Percentiles rank a stretch among this genome's conserved stretches.
These are phyloP conservation scores for Hippopotamus amphibius DNA, from an alignment of 2,113 vertebrate genomes.

Conservation along the genomic window DNA sequence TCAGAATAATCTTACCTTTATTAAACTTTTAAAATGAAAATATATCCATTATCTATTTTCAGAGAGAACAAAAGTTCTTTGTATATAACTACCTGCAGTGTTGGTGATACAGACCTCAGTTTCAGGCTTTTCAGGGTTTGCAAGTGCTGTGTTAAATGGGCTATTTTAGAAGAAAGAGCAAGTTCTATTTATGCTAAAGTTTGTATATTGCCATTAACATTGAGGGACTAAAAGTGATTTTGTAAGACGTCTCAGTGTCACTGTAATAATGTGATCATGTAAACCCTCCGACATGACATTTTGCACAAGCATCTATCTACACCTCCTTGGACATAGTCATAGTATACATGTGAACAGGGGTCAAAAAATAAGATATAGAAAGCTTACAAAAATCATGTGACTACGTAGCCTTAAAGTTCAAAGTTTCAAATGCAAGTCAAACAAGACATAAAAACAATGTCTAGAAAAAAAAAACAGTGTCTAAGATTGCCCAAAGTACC, in stretches of 20 bases:
- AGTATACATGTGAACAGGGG: not conserved
- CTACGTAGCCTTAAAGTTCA: not conserved
- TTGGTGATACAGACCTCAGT: not conserved
- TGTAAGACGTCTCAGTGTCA: not conserved
- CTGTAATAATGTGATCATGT: not conserved
- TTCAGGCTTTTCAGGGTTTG: not conserved
- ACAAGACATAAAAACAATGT: not conserved
- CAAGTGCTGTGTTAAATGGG: not conserved
- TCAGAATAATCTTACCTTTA: constrained; percentile 55
- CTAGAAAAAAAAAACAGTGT: not conserved
- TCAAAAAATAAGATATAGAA: not conserved
- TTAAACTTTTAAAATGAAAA: constrained; percentile 68
- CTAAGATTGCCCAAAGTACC: not conserved
- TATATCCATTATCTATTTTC: constrained; percentile 39
- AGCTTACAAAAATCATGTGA: not conserved
- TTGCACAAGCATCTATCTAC: not conserved
- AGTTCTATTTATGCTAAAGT: not conserved
- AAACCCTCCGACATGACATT: not conserved
- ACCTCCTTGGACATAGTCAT: not conserved
- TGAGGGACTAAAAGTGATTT: not conserved
- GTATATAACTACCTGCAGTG: not conserved
- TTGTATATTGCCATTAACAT: not conserved
- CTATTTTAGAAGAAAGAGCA: not conserved
- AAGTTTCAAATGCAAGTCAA: not conserved
- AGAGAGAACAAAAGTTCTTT: constrained; percentile 26